phyloP scores from a whole-genome alignment of 2,888 invertebrate genomes.

The Aphrophora alni region DNA sequence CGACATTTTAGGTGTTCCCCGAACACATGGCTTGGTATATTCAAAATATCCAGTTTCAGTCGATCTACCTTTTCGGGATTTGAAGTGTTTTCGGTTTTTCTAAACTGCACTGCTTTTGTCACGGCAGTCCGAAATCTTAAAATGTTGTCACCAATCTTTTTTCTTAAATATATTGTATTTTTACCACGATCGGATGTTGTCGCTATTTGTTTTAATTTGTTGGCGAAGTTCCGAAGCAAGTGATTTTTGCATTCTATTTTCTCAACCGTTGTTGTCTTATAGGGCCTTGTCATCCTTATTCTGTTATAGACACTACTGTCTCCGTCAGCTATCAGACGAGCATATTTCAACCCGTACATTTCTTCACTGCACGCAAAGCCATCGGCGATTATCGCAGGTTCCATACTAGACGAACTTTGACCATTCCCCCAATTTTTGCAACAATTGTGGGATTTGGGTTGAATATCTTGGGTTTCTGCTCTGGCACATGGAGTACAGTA shows the following conservation, averaged over 20 bases:
- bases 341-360: conserved; percentile 33
- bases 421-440: conserved; percentile 16
- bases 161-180: conserved; percentile 13
- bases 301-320: conserved; percentile 22
- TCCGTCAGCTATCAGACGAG: conserved; percentile 24
- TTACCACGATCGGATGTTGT: background rate
- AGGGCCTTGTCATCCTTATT: background rate
- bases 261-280: background rate
- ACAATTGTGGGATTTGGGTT: conserved; percentile 1
- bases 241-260: conserved; percentile 25
- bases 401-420: too few relatives aligned
- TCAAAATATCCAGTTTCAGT: conserved; percentile 18
- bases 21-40: conserved; percentile 26
- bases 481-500: conserved; percentile 24
- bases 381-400: conserved; percentile 18
- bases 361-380: conserved; percentile 25
- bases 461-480: background rate
- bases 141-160: conserved; percentile 19
- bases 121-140: conserved; percentile 11
- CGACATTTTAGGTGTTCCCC: conserved; percentile 22
- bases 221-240: conserved; percentile 9
- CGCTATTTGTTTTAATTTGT: conserved; percentile 11
- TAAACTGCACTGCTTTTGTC: background rate
- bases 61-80: background rate
- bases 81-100: background rate